These are phyloP conservation scores for Epinephelus awoara DNA, from an alignment of 2,797 vertebrate genomes.

Conservation along the genomic window DNA sequence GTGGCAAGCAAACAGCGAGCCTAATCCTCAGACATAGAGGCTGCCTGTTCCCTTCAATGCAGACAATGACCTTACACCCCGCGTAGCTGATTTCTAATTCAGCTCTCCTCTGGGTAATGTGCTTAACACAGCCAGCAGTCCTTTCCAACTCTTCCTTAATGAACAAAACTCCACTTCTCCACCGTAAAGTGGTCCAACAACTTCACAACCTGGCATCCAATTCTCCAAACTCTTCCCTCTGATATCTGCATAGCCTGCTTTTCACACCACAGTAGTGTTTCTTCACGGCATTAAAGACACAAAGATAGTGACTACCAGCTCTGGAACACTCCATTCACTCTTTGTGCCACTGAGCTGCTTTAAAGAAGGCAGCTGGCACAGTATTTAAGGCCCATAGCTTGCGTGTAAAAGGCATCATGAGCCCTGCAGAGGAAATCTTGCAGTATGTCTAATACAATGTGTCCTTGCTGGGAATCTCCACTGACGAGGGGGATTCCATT, in stretches of 20 bases:
- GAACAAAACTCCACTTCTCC: conserved; percentile 29
- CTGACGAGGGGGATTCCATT: neutral
- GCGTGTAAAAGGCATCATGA: conserved; percentile 31
- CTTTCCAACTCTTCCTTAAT: conserved; percentile 25
- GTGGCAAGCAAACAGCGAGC: conserved; percentile 72
- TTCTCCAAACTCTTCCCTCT: neutral
- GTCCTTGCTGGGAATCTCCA: neutral
- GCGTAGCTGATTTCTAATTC: conserved; percentile 89
- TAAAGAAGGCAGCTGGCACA: conserved; percentile 48
- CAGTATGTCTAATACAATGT: neutral
- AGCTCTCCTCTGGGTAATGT: conserved; percentile 65
- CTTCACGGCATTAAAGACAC: conserved; percentile 7
- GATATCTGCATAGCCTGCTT: neutral
- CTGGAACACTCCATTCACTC: neutral
- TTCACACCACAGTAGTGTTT: neutral
- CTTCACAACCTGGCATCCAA: conserved; percentile 10
- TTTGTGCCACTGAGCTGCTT: conserved; percentile 36
- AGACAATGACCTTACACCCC: conserved; percentile 81
- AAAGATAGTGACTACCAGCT: conserved; percentile 6
- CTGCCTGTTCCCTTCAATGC: conserved; percentile 79
- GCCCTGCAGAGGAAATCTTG: conserved; percentile 2
- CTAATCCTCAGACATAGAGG: conserved; percentile 81
- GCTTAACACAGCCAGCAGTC: conserved; percentile 62
- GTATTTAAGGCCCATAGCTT: conserved; percentile 53
- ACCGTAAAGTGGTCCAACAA: conserved; percentile 6